A percentile compares a stretch with the other conserved stretches of the same genome.
phyloP scores from a whole-genome alignment of 2,113 vertebrate genomes.

The Paracyprichromis sp. region DNA sequence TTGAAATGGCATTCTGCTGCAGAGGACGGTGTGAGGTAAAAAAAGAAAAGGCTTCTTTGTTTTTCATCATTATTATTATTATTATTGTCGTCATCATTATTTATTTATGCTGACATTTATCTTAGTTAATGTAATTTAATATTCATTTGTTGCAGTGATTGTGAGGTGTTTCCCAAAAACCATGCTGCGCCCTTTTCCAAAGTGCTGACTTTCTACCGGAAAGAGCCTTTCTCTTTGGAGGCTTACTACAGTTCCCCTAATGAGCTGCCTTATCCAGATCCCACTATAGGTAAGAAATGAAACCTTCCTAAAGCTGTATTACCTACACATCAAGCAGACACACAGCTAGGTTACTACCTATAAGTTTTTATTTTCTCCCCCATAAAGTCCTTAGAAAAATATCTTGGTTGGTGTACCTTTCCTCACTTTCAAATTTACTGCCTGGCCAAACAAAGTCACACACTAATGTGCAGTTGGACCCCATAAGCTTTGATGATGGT shows the following conservation, averaged over 20 bases:
- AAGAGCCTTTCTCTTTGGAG: constrained; percentile 90
- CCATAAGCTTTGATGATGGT: not conserved
- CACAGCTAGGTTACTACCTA: not conserved
- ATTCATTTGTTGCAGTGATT: constrained; percentile 76
- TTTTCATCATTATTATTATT: not conserved
- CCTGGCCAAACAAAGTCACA: not conserved
- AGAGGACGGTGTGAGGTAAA: constrained; percentile 89
- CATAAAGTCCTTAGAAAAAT: not conserved
- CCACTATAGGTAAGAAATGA: constrained; percentile 81
- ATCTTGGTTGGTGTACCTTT: not conserved
- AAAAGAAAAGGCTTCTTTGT: not conserved
- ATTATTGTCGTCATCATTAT: not conserved
- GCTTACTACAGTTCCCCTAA: constrained; percentile 85
- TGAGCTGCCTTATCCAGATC: constrained; percentile 89
- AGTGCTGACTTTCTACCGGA: constrained; percentile 96
- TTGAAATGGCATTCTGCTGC: constrained; percentile 94
- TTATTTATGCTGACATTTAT: not conserved
- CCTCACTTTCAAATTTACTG: not conserved
- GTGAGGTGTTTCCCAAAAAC: constrained; percentile 92
- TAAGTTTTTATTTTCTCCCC: rapidly evolving
- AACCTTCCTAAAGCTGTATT: not conserved
- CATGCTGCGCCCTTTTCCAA: constrained; percentile 94
- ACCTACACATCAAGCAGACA: not conserved
- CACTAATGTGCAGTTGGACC: not conserved
- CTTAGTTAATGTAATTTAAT: not conserved